Percentiles rank a stretch among this genome's conserved stretches.
Evolutionary conservation across 2,113 vertebrate genomes (phyloP).

Genomic region (Callocephalon fimbriatum): DNA sequence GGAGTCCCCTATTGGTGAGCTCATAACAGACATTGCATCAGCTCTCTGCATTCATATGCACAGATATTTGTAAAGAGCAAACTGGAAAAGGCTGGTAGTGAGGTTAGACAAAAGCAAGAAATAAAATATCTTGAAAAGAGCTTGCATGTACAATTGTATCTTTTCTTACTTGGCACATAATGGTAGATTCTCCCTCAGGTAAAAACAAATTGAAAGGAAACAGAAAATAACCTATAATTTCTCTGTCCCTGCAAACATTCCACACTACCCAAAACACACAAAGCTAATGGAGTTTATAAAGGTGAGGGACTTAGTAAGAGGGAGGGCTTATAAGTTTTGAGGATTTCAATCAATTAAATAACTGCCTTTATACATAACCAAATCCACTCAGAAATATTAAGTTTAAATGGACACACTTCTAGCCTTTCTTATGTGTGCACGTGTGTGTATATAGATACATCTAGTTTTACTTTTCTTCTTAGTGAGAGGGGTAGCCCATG

Average conservation of each 20-base stretch:
- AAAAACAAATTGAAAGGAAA: neutral
- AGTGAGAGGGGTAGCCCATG: neutral
- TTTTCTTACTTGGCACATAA: neutral
- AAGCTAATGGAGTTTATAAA: neutral
- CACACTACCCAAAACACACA: neutral
- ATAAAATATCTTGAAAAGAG: neutral
- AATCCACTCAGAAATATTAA: neutral
- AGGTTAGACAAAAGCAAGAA: neutral
- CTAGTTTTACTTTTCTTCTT: neutral
- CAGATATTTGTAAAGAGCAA: neutral
- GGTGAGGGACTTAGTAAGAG: neutral
- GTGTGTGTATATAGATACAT: neutral
- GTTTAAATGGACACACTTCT: neutral
- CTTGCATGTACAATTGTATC: neutral
- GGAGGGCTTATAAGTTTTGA: neutral
- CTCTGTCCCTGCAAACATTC: neutral
- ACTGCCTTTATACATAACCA: neutral
- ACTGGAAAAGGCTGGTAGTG: neutral
- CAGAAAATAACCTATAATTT: neutral
- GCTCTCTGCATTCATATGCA: neutral
- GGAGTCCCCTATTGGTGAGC: neutral
- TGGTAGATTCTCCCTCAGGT: neutral
- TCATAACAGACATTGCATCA: neutral
- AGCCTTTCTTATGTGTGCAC: neutral
- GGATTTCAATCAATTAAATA: constrained; percentile 3